Conservation (phyloP, 2,888 invertebrate genomes). For the Tromatobia lineatoria region DNA sequence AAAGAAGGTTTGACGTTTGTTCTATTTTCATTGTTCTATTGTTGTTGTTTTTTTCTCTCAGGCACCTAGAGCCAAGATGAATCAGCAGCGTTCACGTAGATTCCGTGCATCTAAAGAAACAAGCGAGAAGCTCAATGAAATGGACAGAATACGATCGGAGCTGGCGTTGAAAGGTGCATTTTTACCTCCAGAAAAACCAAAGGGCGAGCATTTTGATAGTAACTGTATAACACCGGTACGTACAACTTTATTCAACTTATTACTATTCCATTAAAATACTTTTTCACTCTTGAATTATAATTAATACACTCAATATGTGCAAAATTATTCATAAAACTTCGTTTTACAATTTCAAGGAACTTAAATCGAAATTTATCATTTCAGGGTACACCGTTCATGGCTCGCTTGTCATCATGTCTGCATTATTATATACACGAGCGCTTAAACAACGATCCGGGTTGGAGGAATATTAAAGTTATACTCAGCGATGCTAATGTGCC, state of each 20-base stretch:
- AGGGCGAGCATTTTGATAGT: conserved; percentile 98
- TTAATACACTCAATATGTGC: background rate
- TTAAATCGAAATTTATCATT: conserved; percentile 44
- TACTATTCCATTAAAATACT: background rate
- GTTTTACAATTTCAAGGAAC: background rate
- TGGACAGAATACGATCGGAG: conserved; percentile 92
- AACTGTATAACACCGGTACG: conserved; percentile 98
- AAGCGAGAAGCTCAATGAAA: conserved; percentile 94
- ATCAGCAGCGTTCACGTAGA: conserved; percentile 98
- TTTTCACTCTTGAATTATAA: background rate
- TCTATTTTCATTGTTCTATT: too few species aligned
- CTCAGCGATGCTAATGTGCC: conserved; percentile 99
- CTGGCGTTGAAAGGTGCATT: conserved; percentile 90
- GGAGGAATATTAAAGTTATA: conserved; percentile 97
- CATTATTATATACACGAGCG: conserved; percentile 96
- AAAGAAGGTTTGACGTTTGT: background rate
- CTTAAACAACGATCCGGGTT: conserved; percentile 97
- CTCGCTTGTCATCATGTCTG: conserved; percentile 93
- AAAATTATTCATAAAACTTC: background rate
- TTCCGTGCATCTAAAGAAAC: conserved; percentile 99
- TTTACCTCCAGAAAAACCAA: conserved; percentile 95
- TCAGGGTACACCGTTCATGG: conserved; percentile 98
- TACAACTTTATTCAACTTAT: conserved; percentile 24
- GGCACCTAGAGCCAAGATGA: conserved; percentile 99
- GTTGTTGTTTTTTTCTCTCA: conserved; percentile 76